These are phyloP conservation scores for Brachystomella parvula DNA, from an alignment of 1,140 invertebrate genomes.

Conservation along the genomic window DNA sequence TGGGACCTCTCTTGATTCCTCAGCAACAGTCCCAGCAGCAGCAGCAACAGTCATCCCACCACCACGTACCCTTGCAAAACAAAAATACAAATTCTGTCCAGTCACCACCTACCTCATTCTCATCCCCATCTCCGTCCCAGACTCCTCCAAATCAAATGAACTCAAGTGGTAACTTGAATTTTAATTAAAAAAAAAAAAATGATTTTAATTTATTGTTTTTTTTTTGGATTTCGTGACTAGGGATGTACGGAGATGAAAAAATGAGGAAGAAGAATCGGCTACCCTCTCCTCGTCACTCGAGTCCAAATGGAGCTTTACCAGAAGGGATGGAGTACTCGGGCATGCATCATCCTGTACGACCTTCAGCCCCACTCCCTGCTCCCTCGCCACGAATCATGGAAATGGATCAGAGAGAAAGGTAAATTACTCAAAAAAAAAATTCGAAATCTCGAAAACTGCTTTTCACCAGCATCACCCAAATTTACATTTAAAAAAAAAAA, in stretches of 20 bases:
- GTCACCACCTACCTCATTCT: conserved; percentile 39
- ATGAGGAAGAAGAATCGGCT: conserved; percentile 31
- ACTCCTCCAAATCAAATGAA: conserved; percentile 29
- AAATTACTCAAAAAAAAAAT: no score
- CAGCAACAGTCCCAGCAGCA: conserved; percentile 25
- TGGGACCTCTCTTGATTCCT: conserved; percentile 30
- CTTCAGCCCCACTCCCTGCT: conserved; percentile 31
- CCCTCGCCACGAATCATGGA: conserved; percentile 34
- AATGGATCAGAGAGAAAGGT: conserved; percentile 30
- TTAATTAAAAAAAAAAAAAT: background rate
- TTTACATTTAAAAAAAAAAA: background rate
- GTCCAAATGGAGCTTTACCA: conserved; percentile 35
- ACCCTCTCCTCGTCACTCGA: conserved; percentile 32
- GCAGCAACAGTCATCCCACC: conserved; percentile 24
- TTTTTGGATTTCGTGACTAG: conserved; percentile 11
- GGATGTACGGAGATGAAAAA: conserved; percentile 34
- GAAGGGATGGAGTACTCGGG: conserved; percentile 34
- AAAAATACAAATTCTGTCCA: conserved; percentile 37
- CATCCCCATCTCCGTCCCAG: conserved; percentile 38
- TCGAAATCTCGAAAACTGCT: background rate
- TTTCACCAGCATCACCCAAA: background rate
- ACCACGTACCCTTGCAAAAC: conserved; percentile 25
- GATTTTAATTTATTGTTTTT: conserved; percentile 5
- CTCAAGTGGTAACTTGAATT: background rate
- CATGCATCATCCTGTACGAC: conserved; percentile 28